Evolutionary conservation across 1,140 invertebrate genomes (phyloP).

Genomic region (Thrips palmi): DNA sequence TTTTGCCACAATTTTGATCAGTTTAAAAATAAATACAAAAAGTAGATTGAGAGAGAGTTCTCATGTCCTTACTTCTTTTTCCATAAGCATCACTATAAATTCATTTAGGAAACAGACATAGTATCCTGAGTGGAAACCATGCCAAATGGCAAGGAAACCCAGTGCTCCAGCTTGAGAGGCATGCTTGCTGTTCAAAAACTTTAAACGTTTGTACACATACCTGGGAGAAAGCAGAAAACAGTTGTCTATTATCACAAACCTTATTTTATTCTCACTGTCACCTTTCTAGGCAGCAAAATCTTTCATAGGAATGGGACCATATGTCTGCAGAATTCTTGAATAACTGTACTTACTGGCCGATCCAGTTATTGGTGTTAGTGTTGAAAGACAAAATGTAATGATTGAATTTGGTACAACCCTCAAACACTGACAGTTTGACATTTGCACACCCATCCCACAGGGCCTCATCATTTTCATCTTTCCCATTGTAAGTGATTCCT

Average conservation of each 20-base stretch:
- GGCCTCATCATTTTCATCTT: constrained; percentile 32
- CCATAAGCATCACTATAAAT: constrained; percentile 70
- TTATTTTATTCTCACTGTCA: constrained; percentile 1
- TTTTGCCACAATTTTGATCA: constrained; percentile 4
- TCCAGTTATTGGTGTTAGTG: constrained; percentile 85
- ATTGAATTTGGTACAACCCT: constrained; percentile 59
- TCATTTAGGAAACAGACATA: constrained; percentile 84
- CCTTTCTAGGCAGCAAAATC: background rate
- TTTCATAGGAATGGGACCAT: background rate
- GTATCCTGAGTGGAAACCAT: constrained; percentile 80
- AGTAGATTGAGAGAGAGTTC: constrained; percentile 1
- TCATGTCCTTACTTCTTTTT: constrained; percentile 55
- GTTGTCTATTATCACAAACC: background rate
- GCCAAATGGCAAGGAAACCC: constrained; percentile 80
- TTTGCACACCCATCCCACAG: constrained; percentile 78
- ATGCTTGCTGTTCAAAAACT: constrained; percentile 71
- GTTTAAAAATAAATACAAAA: constrained; percentile 4
- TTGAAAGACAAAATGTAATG: constrained; percentile 81
- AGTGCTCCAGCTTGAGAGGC: constrained; percentile 67
- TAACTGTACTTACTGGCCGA: constrained; percentile 43
- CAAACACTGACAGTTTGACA: constrained; percentile 55
- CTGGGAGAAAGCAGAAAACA: constrained; percentile 21
- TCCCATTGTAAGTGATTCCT: constrained; percentile 69
- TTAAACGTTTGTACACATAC: constrained; percentile 78
- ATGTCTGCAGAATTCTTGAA: constrained; percentile 4